Evolutionary conservation across 2,113 vertebrate genomes (phyloP).

Genomic region (Perca fluviatilis): DNA sequence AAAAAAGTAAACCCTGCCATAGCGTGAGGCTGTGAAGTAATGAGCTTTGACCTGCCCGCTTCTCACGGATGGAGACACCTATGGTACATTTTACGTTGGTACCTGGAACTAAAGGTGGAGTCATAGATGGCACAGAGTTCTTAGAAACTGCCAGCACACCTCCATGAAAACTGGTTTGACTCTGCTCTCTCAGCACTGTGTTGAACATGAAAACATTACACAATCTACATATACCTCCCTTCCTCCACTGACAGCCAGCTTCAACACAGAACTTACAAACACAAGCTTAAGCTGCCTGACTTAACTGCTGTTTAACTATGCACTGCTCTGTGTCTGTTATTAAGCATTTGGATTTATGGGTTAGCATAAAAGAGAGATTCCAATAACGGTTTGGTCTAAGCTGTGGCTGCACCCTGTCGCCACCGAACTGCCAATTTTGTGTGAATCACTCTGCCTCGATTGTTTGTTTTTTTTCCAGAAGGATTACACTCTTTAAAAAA

Average conservation of each 20-base stretch:
- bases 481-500: constrained; percentile 52
- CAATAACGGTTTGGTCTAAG: constrained; percentile 33
- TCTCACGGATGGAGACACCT: not conserved
- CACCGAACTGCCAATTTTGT: constrained; percentile 39
- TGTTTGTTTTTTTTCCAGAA: constrained; percentile 28
- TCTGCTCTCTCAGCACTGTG: constrained; percentile 42
- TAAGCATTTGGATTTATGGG: constrained; percentile 42
- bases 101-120: constrained; percentile 28
- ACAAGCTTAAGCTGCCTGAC: constrained; percentile 28
- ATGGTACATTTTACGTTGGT: constrained; percentile 17
- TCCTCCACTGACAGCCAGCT: constrained; percentile 7
- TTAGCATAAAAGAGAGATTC: constrained; percentile 20
- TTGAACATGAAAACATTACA: constrained; percentile 72
- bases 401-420: constrained; percentile 52
- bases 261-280: constrained; percentile 35
- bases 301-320: constrained; percentile 42
- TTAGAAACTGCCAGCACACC: constrained; percentile 26
- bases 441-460: constrained; percentile 58
- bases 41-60: not conserved
- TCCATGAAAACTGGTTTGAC: constrained; percentile 58
- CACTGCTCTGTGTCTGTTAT: constrained; percentile 23
- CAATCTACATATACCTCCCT: constrained; percentile 30
- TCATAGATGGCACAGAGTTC: constrained; percentile 23
- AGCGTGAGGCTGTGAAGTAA: constrained; percentile 1
- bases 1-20: not conserved